Conservation (phyloP, 2,888 invertebrate species). For the Cheilosia variabilis region DNA sequence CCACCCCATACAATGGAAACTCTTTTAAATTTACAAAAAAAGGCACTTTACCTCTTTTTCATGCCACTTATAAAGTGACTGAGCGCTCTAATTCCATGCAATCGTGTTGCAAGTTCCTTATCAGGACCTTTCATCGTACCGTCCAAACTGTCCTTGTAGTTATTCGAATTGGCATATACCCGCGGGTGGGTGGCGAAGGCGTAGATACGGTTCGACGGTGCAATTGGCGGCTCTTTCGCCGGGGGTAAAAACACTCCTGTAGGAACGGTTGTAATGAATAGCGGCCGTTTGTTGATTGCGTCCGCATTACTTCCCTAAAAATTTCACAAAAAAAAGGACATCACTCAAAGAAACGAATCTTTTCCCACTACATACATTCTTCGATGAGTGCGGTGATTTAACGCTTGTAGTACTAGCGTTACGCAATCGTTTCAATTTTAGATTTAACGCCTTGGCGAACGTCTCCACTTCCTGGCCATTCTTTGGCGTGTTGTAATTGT, state of each 20-base stretch:
- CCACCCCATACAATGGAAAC: not conserved
- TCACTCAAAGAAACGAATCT: not conserved
- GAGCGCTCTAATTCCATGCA: conserved; percentile 72
- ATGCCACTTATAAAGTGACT: conserved; percentile 63
- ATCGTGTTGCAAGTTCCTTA: conserved; percentile 62
- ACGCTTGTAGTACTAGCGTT: conserved; percentile 83
- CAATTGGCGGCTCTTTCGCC: conserved; percentile 85
- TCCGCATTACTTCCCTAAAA: conserved; percentile 79
- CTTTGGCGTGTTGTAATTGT: conserved; percentile 50
- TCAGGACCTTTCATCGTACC: conserved; percentile 60
- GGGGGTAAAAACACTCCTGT: conserved; percentile 91
- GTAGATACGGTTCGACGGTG: conserved; percentile 85
- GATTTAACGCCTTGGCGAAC: conserved; percentile 89
- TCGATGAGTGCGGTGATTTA: conserved; percentile 73
- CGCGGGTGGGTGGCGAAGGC: conserved; percentile 88
- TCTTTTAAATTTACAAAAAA: conserved; percentile 22
- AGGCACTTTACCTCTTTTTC: conserved; percentile 66
- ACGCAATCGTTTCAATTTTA: conserved; percentile 88
- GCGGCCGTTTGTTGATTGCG: conserved; percentile 83
- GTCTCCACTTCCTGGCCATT: conserved; percentile 79
- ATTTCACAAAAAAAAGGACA: conserved; percentile 52
- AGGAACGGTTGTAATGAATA: conserved; percentile 92
- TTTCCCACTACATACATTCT: conserved; percentile 76
- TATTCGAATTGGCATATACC: conserved; percentile 79
- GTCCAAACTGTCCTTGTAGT: conserved; percentile 74